Conservation (phyloP, 2,888 invertebrate genomes). For the Fragum sueziense region DNA sequence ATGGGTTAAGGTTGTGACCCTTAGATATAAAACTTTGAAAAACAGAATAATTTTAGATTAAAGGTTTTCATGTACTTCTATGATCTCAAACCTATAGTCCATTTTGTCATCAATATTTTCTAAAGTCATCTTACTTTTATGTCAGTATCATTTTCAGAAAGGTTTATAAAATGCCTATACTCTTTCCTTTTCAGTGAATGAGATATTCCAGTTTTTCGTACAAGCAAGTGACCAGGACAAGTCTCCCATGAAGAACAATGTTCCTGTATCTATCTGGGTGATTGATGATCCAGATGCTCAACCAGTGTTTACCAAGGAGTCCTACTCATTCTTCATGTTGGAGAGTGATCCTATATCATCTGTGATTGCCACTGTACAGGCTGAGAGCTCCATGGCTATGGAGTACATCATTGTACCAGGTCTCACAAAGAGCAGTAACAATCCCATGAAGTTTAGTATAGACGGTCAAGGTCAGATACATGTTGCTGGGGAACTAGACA, state of each 20-base stretch:
- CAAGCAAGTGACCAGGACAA: constrained; percentile 92
- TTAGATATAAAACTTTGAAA: no score
- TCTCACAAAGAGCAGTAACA: constrained; percentile 82
- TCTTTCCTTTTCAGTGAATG: constrained; percentile 66
- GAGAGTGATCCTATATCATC: constrained; percentile 90
- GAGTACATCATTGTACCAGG: constrained; percentile 86
- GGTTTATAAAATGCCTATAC: no score
- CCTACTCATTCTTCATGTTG: constrained; percentile 90
- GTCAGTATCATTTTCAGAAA: no score
- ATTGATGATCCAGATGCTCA: constrained; percentile 88
- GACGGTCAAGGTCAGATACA: constrained; percentile 74
- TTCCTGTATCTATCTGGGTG: constrained; percentile 91
- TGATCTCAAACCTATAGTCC: no score
- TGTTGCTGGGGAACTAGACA: constrained; percentile 88
- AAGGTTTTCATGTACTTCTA: no score
- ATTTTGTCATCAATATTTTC: no score
- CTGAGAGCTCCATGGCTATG: constrained; percentile 85
- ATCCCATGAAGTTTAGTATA: constrained; percentile 81
- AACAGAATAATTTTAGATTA: no score
- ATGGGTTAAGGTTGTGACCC: no score
- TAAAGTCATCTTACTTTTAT: no score
- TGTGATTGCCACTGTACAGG: constrained; percentile 87
- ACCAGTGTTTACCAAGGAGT: constrained; percentile 89
- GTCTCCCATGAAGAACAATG: constrained; percentile 88
- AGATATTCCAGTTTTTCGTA: constrained; percentile 91